Evolutionary conservation across 2,113 vertebrate genomes (phyloP).

Genomic region (Calcarius ornatus): DNA sequence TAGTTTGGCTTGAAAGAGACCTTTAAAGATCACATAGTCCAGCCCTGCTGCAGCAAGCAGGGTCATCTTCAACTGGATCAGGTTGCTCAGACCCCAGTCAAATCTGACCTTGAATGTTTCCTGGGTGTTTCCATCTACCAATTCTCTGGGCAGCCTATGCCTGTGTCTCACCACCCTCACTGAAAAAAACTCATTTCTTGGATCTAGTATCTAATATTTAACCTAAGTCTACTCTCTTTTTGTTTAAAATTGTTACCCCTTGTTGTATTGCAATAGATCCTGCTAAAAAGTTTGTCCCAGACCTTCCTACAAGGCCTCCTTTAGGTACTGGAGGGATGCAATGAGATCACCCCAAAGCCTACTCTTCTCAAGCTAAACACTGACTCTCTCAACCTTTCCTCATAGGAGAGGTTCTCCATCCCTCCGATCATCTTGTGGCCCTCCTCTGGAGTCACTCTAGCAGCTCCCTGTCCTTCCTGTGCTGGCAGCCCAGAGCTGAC

Average conservation of each 20-base stretch:
- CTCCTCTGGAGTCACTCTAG: neutral
- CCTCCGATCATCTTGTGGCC: accelerated
- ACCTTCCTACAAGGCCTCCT: neutral
- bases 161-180: neutral
- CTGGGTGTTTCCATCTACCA: neutral
- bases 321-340: neutral
- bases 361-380: neutral
- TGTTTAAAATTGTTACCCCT: neutral
- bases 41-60: neutral
- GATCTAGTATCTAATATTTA: neutral
- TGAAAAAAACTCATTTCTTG: neutral
- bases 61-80: neutral
- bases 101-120: neutral
- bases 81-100: neutral
- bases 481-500: neutral
- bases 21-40: neutral
- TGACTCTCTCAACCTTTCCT: neutral
- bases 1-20: neutral
- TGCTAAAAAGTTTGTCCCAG: neutral
- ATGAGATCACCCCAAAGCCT: neutral
- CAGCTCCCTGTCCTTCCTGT: neutral
- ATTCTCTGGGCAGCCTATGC: neutral
- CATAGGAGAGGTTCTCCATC: accelerated
- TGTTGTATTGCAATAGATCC: accelerated
- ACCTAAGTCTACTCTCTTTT: neutral